Conservation (phyloP, 2,113 vertebrate genomes). For the Osmerus mordax region DNA sequence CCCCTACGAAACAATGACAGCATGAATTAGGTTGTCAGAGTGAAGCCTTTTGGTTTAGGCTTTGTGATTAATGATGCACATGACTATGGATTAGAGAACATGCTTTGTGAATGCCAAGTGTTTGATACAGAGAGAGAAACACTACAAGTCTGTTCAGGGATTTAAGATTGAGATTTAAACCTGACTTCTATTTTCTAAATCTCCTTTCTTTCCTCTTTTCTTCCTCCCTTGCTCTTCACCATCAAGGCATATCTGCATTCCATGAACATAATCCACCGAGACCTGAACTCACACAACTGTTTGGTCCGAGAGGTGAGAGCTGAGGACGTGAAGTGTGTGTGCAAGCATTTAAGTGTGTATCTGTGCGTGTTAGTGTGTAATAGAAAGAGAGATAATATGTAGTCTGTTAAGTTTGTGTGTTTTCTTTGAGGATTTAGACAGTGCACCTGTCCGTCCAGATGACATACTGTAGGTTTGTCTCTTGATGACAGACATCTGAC, state of each 20-base stretch:
- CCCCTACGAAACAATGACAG: conserved; percentile 18
- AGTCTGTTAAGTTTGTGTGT: not conserved
- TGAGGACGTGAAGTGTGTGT: conserved; percentile 2
- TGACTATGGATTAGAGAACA: conserved; percentile 28
- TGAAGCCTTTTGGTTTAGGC: conserved; percentile 17
- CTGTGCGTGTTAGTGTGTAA: conserved; percentile 1
- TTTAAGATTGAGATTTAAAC: conserved; percentile 22
- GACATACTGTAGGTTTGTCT: conserved; percentile 1
- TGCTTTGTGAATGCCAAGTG: conserved; percentile 2
- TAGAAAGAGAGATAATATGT: too few relatives aligned
- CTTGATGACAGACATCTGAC: conserved; percentile 1
- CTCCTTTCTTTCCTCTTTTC: conserved; percentile 3
- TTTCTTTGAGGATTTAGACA: conserved; percentile 27
- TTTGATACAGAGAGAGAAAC: conserved; percentile 18
- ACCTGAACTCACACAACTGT: conserved; percentile 98
- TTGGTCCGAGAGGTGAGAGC: conserved; percentile 87
- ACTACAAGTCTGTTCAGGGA: conserved; percentile 35
- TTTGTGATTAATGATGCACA: conserved; percentile 19
- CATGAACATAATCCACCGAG: conserved; percentile 98
- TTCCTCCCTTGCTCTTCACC: conserved; percentile 12
- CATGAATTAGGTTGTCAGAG: conserved; percentile 4
- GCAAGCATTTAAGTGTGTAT: conserved; percentile 2
- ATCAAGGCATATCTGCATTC: conserved; percentile 88
- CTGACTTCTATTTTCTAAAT: conserved; percentile 7
- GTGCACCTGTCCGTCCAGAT: conserved; percentile 18